Evolutionary conservation across 2,888 invertebrate genomes (phyloP), one percentile per base, ranked within the genome.

Genomic region (Mesochorus sp.): DNA sequence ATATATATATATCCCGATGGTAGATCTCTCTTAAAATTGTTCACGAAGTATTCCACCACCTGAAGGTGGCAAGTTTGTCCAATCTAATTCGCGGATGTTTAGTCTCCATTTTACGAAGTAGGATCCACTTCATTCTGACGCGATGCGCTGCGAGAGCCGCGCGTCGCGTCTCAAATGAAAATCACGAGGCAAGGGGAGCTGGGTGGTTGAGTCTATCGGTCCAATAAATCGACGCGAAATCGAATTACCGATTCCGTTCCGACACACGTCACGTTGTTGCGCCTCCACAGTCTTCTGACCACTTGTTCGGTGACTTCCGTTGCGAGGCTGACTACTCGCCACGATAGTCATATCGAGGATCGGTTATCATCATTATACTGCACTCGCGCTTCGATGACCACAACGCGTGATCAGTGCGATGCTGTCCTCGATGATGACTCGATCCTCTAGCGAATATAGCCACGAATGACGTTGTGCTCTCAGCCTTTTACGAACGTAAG

Each of bases 21-120:
- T 1, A 8, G 8, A n/a, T 59, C 5, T 12, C 8, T 12, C 31
- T 53, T 64, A 55, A 21, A 21, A 39, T 28, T 64, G 62, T 82
- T 87, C 86, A 88, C 84, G 87, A 88, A 59, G 85, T 83, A 80
- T 84, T 85, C 85, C 86, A 85, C 87, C 87, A 84, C 82, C 86
- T 84, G 73, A 82, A 84, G 76, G 77, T 81, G 82, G 81, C 85
- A 79, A 85, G 75, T 64, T 84, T 81, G 82, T 82, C 82, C 82
- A 81, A 76, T 66, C 84, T 83, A 80, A 84, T 81, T 79, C 84
- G 83, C 67, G 83, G 85, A 81, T 83, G 80, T 83, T 84, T 83
- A 80, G 82, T 85, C 85, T 86, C 85, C 83, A 83, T 84, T 82
- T 80, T 84, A 66, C 82, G 85, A 66, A 80, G 74, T 62, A 76